phyloP scores from a whole-genome alignment of 2,888 invertebrate genomes.

The Watsonalla cultraria region DNA sequence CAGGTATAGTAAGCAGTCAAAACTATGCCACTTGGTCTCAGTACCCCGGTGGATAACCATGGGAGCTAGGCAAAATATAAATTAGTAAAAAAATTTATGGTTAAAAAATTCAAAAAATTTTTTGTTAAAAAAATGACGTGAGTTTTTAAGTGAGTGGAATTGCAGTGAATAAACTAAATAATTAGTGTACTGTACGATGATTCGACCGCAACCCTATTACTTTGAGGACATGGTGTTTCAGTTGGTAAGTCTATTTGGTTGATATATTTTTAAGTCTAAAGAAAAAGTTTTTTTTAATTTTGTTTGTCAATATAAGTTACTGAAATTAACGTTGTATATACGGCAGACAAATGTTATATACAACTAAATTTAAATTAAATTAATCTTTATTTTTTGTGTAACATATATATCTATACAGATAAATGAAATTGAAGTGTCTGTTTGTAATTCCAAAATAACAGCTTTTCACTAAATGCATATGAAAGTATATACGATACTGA shows the following conservation, averaged over 20 bases:
- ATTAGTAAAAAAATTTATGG: background rate
- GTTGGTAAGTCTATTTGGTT: constrained; percentile 25
- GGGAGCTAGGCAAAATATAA: background rate
- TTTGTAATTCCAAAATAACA: no score
- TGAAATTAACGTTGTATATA: no score
- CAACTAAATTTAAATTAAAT: no score
- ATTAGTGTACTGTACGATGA: constrained; percentile 15
- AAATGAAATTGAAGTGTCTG: no score
- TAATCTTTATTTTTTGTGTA: no score
- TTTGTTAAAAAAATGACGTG: background rate
- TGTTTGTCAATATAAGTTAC: no score
- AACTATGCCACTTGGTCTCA: background rate
- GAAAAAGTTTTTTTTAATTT: background rate
- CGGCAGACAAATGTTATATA: no score
- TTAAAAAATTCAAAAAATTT: no score
- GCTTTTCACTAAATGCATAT: no score
- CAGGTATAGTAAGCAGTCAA: background rate
- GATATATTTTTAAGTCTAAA: background rate
- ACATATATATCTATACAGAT: no score
- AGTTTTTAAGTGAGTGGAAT: background rate
- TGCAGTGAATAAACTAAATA: constrained; percentile 17
- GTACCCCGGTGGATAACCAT: background rate
- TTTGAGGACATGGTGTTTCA: constrained; percentile 29
- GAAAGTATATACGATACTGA: no score
- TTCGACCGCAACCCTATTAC: constrained; percentile 18